Evolutionary conservation across 2,888 invertebrate species (phyloP), one percentile per base, ranked within the genome.

Genomic region (Ochropacha duplaris): DNA sequence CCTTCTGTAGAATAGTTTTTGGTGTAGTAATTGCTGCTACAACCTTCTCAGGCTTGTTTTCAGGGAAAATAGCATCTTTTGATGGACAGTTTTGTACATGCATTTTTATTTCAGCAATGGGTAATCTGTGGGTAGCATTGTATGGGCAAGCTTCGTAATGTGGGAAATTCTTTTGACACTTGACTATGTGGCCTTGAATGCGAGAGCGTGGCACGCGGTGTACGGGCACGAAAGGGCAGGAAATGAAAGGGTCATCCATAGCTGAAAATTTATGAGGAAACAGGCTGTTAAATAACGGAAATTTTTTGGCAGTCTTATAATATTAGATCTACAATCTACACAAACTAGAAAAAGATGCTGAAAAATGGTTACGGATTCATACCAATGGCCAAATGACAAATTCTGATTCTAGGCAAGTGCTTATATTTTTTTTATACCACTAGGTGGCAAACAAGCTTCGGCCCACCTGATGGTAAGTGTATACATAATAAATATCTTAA

Each of bases 111-210:
- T 93, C 88, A 0, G 77, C 76, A 22, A 87, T 81, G 0, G 93
- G 86, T 22, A 91, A 71, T 0, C 93, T 81, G 65, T 94, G 95
- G 0, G 88, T 88, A 0, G 90, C 89, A 56, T 95, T 94, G 62
- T 93, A 95, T 0, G 94, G 94, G 56, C 95, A 95, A 3, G 88
- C 87, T 2, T 77, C 71, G 0, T 86, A 69, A 1, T 84, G 69
- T 0, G 93, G 92, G 62, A 93, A 80, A 0, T 81, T 84, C 14
- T 84, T 74, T 19, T 93, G 82, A 62, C 95, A 95, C 72, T 94
- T 94, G 0, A 94, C 71, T 0, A 95, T 68, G 69, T 95, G 95
- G 0, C 76, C 80, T 57, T 94, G 94, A 5, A 95, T 74, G 0
- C 94, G 88, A 4, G 88, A 89, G 0, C 86, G 84, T 0, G 89